phyloP scores from a whole-genome alignment of 2,797 vertebrate genomes.

The Coracias cyanogaster region DNA sequence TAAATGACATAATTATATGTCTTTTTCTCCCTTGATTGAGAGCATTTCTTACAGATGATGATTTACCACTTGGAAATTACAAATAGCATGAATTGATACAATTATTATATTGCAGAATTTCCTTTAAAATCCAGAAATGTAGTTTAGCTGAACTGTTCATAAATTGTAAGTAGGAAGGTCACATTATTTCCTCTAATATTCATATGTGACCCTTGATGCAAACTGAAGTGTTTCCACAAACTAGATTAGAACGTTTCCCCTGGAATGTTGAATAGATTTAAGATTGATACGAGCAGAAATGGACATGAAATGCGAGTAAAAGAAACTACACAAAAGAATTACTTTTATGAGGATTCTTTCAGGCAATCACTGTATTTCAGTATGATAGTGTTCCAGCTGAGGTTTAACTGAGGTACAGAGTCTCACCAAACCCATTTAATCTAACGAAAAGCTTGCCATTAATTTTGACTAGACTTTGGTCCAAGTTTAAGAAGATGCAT shows the following conservation, averaged over 20 bases:
- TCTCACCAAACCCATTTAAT: neutral
- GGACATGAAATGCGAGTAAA: neutral
- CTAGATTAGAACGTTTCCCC: neutral
- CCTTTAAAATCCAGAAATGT: constrained; percentile 14
- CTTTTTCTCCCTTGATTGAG: constrained; percentile 78
- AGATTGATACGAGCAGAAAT: neutral
- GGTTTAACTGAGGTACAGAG: neutral
- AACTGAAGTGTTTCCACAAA: neutral
- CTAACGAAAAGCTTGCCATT: neutral
- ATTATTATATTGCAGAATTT: constrained; percentile 26
- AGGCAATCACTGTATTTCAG: neutral
- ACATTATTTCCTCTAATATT: neutral
- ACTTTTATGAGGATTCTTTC: neutral
- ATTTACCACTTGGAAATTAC: constrained; percentile 67
- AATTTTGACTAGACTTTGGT: neutral
- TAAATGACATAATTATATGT: constrained; percentile 79
- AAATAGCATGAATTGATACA: constrained; percentile 54
- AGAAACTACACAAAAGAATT: neutral
- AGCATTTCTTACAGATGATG: constrained; percentile 74
- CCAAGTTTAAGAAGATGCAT: neutral
- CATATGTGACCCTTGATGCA: neutral
- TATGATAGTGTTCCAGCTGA: neutral
- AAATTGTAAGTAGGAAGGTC: neutral
- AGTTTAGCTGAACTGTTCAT: neutral
- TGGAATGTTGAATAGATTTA: neutral